phyloP scores from a whole-genome alignment of 2,888 invertebrate genomes.

The Zaprionus obscuricornis region DNA sequence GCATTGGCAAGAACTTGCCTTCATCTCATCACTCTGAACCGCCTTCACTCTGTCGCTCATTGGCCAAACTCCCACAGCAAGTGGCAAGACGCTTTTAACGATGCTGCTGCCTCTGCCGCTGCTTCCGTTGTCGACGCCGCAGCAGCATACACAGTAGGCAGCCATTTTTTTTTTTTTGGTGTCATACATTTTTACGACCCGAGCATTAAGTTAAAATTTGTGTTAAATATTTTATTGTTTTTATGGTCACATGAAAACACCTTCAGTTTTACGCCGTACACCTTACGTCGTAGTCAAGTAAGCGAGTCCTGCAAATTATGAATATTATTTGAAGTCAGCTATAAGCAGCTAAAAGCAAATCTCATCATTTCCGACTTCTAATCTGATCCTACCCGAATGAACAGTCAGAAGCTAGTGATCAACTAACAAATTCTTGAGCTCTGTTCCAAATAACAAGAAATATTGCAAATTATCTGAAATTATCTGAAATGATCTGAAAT shows the following conservation, averaged over 20 bases:
- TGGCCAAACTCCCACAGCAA: conserved; percentile 15
- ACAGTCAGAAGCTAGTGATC: background rate
- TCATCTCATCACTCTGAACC: background rate
- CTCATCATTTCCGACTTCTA: background rate
- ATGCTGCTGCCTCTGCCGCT: conserved; percentile 9
- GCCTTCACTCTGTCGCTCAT: background rate
- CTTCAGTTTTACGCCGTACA: conserved; percentile 57
- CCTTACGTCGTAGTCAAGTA: conserved; percentile 15
- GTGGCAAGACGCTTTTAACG: conserved; percentile 43
- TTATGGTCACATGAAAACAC: conserved; percentile 71
- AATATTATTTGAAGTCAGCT: conserved; percentile 30
- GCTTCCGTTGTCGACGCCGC: background rate
- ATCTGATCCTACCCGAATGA: too few species aligned
- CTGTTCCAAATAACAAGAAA: conserved; percentile 4
- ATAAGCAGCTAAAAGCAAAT: too few species aligned
- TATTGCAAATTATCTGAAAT: too few species aligned
- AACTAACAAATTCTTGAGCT: conserved; percentile 19
- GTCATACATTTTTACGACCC: conserved; percentile 65
- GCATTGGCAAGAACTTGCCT: conserved; percentile 46
- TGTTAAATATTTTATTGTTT: conserved; percentile 79
- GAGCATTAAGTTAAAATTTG: conserved; percentile 75
- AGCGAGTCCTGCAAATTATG: conserved; percentile 41
- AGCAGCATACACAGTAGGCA: conserved; percentile 40
- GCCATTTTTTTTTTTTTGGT: conserved; percentile 45
- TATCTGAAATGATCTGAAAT: too few species aligned